phyloP scores from a whole-genome alignment of 2,888 invertebrate species.

The Ophioninae sp. region DNA sequence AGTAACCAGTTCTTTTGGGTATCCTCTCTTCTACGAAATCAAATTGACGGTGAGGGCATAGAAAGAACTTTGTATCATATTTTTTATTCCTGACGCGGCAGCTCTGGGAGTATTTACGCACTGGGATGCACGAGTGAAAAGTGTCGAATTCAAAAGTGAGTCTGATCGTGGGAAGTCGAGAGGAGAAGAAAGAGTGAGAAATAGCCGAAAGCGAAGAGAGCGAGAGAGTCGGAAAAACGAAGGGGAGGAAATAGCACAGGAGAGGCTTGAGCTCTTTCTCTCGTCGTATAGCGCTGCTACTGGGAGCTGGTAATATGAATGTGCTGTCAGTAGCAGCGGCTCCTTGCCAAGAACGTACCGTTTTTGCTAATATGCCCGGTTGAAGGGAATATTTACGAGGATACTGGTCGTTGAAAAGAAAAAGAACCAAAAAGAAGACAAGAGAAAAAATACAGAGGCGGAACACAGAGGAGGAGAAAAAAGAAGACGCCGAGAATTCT shows the following conservation, averaged over 20 bases:
- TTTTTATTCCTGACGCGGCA: neutral
- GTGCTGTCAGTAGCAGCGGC: slow-evolving; percentile 79
- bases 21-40: neutral
- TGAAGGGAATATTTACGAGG: slow-evolving; percentile 79
- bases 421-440: slow-evolving; percentile 13
- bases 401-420: slow-evolving; percentile 63
- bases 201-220: slow-evolving; percentile 50
- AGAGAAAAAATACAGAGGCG: slow-evolving; percentile 9
- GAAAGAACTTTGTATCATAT: neutral
- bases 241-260: slow-evolving; percentile 44
- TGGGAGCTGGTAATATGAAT: slow-evolving; percentile 75
- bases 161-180: slow-evolving; percentile 22
- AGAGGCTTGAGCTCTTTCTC: slow-evolving; percentile 35
- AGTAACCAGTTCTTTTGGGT: neutral
- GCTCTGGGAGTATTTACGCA: neutral
- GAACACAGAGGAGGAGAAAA: slow-evolving; percentile 55
- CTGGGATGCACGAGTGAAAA: neutral
- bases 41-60: neutral
- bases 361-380: slow-evolving; percentile 75
- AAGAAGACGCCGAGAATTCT: slow-evolving; percentile 64
- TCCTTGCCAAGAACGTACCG: slow-evolving; percentile 78
- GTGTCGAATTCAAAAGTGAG: neutral
- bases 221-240: slow-evolving; percentile 47
- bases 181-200: slow-evolving; percentile 48
- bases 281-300: slow-evolving; percentile 41